Evolutionary conservation across 2,888 invertebrate genomes (phyloP), one percentile per base, ranked within the genome.

Genomic region (Sinodicranocentrus sp.): DNA sequence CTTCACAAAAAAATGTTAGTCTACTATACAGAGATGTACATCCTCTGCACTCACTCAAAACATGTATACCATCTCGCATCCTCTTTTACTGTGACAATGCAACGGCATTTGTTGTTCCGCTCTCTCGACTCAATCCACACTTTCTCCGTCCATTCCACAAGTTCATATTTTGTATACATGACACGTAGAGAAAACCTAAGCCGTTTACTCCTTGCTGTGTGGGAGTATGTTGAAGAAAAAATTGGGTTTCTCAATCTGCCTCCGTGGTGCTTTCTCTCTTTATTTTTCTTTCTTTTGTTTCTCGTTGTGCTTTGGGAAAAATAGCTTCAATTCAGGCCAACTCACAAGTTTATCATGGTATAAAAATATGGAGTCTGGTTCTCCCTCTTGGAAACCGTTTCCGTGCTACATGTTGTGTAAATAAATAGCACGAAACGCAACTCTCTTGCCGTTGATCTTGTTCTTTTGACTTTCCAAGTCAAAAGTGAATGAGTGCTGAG

Each of bases 41-140:
- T 10, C 33, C 33, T 33, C 48, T 48, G n/a, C 48, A 48, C 48
- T n/a, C n/a, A n/a, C n/a, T n/a, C n/a, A n/a, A n/a, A n/a, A n/a
- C n/a, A n/a, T n/a, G n/a, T n/a, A n/a, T n/a, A n/a, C n/a, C n/a
- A 48, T 48, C 3, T 48, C 48, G 2, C 15, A 5, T 33, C 48
- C n/a, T n/a, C 48, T 15, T n/a, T n/a, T 48, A 48, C 48, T 48
- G 48, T 48, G 48, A 48, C 48, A 48, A 54, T 21, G 21, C 54
- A 1, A 13, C 44, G 65, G 28, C 76, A 76, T 61, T 75, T 48
- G 21, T 76, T 76, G 67, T 67, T 67, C 67, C 39, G 65, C 54
- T 65, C 76, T 67, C 57, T 39, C 65, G 33, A 67, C 76, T 67
- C 75, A 52, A 75, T 75, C 48, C 73, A 73, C 73, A 73, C 61